Conservation (phyloP, 92 coral and sea anemone species). For the Porites cylindrica region DNA sequence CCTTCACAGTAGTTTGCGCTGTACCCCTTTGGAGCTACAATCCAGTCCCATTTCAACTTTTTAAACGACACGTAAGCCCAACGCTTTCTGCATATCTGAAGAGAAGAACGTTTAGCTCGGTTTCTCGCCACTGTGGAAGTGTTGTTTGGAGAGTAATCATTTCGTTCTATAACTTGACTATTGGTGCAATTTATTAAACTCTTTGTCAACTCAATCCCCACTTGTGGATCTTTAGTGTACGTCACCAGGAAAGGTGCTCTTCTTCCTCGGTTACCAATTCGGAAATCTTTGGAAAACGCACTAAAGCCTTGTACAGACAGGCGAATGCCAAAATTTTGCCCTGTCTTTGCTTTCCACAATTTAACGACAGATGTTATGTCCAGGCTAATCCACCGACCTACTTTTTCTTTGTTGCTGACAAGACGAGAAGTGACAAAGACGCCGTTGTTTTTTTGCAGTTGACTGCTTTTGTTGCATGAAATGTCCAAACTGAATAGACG, state of each 20-base stretch:
- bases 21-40: conserved; percentile 66
- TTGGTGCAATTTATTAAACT: not conserved
- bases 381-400: conserved; percentile 40
- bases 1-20: conserved; percentile 67
- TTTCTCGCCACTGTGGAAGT: not conserved
- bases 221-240: conserved; percentile 10
- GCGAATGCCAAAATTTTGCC: conserved; percentile 29
- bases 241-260: conserved; percentile 52
- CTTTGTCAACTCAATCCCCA: not conserved
- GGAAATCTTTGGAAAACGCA: conserved; percentile 31
- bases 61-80: conserved; percentile 54
- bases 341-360: conserved; percentile 42
- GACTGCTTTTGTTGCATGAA: not conserved
- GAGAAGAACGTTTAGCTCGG: conserved; percentile 26
- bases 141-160: conserved; percentile 15
- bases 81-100: conserved; percentile 22
- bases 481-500: conserved; percentile 15
- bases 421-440: conserved; percentile 27
- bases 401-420: conserved; percentile 19
- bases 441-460: not conserved
- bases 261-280: conserved; percentile 31
- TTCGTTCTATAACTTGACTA: conserved; percentile 7
- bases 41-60: conserved; percentile 55
- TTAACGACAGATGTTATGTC: conserved; percentile 37
- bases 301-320: conserved; percentile 21